These are phyloP conservation scores for Scomberomorus guttatus DNA, from an alignment of 2,797 vertebrate species.

Conservation along the genomic window DNA sequence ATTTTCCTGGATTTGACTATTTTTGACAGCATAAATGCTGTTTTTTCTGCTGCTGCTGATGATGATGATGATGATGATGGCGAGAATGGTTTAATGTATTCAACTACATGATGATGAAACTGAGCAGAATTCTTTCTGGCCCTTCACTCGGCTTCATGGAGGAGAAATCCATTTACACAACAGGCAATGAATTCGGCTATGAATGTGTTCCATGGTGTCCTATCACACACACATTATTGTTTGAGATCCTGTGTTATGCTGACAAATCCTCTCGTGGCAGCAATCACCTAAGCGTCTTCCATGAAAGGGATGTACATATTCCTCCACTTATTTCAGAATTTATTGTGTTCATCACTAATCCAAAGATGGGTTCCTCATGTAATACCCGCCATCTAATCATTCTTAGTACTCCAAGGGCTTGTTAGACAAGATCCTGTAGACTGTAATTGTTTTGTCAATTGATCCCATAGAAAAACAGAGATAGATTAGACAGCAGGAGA, in stretches of 20 bases:
- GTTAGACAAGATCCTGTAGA: slow-evolving; percentile 81
- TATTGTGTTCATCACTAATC: slow-evolving; percentile 85
- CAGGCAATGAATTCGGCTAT: slow-evolving; percentile 73
- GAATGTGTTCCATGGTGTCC: slow-evolving; percentile 81
- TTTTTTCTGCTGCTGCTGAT: slow-evolving; percentile 37
- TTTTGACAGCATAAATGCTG: slow-evolving; percentile 13
- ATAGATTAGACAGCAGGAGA: slow-evolving; percentile 68
- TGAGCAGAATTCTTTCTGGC: slow-evolving; percentile 67
- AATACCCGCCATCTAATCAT: slow-evolving; percentile 86
- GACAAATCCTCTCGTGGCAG: slow-evolving; percentile 87
- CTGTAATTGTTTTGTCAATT: slow-evolving; percentile 85
- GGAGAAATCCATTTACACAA: slow-evolving; percentile 83
- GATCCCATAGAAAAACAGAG: slow-evolving; percentile 68
- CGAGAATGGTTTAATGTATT: slow-evolving; percentile 59
- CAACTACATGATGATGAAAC: slow-evolving; percentile 77
- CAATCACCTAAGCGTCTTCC: slow-evolving; percentile 85
- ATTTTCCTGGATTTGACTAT: slow-evolving; percentile 31
- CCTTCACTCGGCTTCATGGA: slow-evolving; percentile 69
- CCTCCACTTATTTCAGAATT: slow-evolving; percentile 85
- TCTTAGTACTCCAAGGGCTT: slow-evolving; percentile 80
- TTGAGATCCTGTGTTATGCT: slow-evolving; percentile 86
- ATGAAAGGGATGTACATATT: slow-evolving; percentile 85
- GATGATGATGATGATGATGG: slow-evolving; percentile 36
- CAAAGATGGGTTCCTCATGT: slow-evolving; percentile 84
- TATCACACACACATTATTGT: slow-evolving; percentile 83